Evolutionary conservation across 2,797 vertebrate genomes (phyloP), one percentile per base, ranked within the genome.

Genomic region (Babyrousa celebensis): DNA sequence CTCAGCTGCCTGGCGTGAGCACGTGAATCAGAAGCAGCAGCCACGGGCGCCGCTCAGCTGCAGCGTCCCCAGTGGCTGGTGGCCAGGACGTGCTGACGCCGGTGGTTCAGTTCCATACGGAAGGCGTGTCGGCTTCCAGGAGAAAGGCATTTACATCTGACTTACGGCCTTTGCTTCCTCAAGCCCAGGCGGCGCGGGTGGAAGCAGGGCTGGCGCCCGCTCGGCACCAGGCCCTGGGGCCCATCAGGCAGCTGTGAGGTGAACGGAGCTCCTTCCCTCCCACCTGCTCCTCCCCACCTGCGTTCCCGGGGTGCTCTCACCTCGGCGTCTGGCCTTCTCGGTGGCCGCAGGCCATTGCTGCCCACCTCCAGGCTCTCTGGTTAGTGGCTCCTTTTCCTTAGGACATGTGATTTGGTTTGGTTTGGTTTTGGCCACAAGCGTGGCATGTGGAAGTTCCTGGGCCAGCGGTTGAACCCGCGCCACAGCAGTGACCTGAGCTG

Each of bases 51-150:
- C 40, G 5, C 23, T 23, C n/a, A 23, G 62, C 27, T 58, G 16
- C 43, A n/a, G 23, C 97, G 97, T 96, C 97, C 87, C 86, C 32
- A 17, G 32, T 91, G 93, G 80, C 56, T 74, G 92, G 52, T 89
- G 4, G 23, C 70, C 40, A 14, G 96, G 92, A 67, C 75, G 20
- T 93, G 96, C 96, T 96, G 85, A 62, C 23, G 12, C 82, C 92
- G 93, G 91, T 89, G 0, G 0, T 60, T 52, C 70, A 80, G 2
- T 74, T 95, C 89, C 85, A 54, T 52, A 62, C 32, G 4, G 91
- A 83, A 78, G 25, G 63, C 16, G 40, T 58, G 25, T 14, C 12
- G 12, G 4, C 67, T 71, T 85, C 86, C n/a, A 12, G 48, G 29
- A 20, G 54, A 12, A 12, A 27, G 23, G 12, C 3, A 65, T 32